phyloP scores from a whole-genome alignment of 2,888 invertebrate genomes.

The Dynastes hyllus region DNA sequence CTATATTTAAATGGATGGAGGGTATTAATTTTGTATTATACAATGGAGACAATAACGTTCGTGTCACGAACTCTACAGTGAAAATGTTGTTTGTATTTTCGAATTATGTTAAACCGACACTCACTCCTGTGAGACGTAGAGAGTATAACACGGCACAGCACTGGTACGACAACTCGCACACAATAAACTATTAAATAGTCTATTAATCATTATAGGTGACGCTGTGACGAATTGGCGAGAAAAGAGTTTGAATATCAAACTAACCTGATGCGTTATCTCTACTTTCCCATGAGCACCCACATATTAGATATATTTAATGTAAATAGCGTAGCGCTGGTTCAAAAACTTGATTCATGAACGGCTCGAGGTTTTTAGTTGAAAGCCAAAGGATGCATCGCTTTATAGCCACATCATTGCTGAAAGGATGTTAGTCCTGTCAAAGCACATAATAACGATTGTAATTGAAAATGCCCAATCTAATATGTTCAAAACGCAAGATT shows the following conservation, averaged over 20 bases:
- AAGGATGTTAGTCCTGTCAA: slow-evolving; percentile 49
- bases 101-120: slow-evolving; percentile 68
- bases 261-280: slow-evolving; percentile 59
- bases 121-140: slow-evolving; percentile 56
- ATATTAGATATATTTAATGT: slow-evolving; percentile 52
- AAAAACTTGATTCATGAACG: slow-evolving; percentile 35
- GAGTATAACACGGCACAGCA: slow-evolving; percentile 28
- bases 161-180: slow-evolving; percentile 53
- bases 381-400: slow-evolving; percentile 34
- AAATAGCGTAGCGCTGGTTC: slow-evolving; percentile 38
- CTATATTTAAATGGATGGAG: slow-evolving; percentile 38
- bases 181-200: slow-evolving; percentile 68
- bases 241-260: slow-evolving; percentile 64
- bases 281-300: slow-evolving; percentile 61
- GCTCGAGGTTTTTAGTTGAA: slow-evolving; percentile 31
- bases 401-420: slow-evolving; percentile 50
- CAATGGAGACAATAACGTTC: slow-evolving; percentile 55
- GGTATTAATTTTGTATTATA: slow-evolving; percentile 54
- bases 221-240: slow-evolving; percentile 66
- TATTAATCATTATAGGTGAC: slow-evolving; percentile 69
- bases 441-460: slow-evolving; percentile 50
- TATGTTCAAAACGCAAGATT: slow-evolving; percentile 50
- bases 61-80: slow-evolving; percentile 57
- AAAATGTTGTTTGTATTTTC: slow-evolving; percentile 67
- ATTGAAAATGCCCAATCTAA: slow-evolving; percentile 51